A percentile compares a stretch with the other conserved stretches of the same genome.
These are phyloP conservation scores for Henricia sp. DNA, from an alignment of 53 echinoderm and acorn worm species.

Conservation along the genomic window DNA sequence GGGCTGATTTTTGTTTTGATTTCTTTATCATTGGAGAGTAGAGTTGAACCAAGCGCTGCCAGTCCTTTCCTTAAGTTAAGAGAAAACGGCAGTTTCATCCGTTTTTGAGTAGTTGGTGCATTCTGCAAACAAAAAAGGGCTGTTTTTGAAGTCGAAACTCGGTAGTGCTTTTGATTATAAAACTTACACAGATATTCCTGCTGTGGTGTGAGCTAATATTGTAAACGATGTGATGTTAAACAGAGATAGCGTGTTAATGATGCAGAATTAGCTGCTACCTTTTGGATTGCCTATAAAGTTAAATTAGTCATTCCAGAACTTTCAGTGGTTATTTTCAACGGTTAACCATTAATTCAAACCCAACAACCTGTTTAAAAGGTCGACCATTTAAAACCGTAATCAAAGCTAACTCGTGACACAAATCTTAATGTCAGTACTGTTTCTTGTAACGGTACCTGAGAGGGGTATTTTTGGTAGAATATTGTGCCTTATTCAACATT, in stretches of 20 bases:
- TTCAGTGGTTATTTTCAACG: too few relatives aligned
- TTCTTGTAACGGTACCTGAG: not conserved
- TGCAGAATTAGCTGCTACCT: conserved; percentile 36
- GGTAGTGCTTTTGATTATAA: conserved; percentile 61
- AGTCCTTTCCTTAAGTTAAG: not conserved
- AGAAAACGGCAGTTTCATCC: conserved; percentile 26
- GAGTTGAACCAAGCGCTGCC: conserved; percentile 13
- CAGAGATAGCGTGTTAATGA: conserved; percentile 38
- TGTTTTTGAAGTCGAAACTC: conserved; percentile 25
- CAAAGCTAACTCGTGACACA: too few relatives aligned
- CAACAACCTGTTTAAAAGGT: too few relatives aligned
- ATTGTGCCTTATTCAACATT: conserved; percentile 39
- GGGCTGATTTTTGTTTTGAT: conserved; percentile 28
- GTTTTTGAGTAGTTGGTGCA: not conserved
- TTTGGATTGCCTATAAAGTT: conserved; percentile 45
- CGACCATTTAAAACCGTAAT: too few relatives aligned
- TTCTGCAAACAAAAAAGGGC: conserved; percentile 7
- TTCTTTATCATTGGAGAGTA: not conserved
- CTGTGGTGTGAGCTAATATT: conserved; percentile 65
- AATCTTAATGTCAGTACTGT: too few relatives aligned
- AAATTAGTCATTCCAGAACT: conserved; percentile 58
- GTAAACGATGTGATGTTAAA: conserved; percentile 59
- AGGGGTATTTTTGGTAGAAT: conserved; percentile 4
- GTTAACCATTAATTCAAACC: too few relatives aligned
- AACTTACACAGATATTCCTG: conserved; percentile 58